Evolutionary conservation across 2,113 vertebrate genomes (phyloP).

Genomic region (Chlorodrepanis virens): DNA sequence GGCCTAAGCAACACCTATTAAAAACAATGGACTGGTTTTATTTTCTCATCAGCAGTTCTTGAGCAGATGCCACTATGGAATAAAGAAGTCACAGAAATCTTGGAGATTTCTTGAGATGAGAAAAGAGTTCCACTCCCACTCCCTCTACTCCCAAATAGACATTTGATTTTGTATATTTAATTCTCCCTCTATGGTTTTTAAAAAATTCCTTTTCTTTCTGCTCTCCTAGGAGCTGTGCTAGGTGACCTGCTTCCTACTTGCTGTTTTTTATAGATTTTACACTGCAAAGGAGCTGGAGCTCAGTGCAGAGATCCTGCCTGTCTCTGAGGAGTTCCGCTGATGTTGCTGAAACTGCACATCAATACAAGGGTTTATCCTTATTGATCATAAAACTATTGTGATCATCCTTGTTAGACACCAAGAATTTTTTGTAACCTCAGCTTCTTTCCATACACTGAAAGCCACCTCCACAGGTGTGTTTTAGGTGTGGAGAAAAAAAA

Average conservation of each 20-base stretch:
- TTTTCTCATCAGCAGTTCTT: neutral
- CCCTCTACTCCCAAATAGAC: neutral
- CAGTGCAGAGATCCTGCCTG: neutral
- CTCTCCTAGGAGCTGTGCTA: neutral
- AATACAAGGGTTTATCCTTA: neutral
- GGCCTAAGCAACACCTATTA: neutral
- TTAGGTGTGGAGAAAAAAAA: neutral
- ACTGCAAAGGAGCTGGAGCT: neutral
- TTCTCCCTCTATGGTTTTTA: neutral
- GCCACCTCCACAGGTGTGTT: accelerated
- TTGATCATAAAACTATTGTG: neutral
- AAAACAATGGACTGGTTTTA: neutral
- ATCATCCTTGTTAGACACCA: neutral
- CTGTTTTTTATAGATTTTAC: neutral
- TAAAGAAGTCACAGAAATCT: neutral
- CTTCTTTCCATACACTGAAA: neutral
- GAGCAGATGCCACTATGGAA: neutral
- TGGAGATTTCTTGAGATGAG: neutral
- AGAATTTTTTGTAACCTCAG: neutral
- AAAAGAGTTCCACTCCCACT: neutral
- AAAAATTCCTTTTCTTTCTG: neutral
- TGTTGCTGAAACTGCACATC: neutral
- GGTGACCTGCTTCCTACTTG: neutral
- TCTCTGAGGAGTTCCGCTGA: neutral
- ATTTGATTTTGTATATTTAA: neutral